Percentiles rank a stretch among this genome's conserved stretches.
Conservation (phyloP, 2,797 vertebrate genomes). For the Cetoscarus ocellatus region DNA sequence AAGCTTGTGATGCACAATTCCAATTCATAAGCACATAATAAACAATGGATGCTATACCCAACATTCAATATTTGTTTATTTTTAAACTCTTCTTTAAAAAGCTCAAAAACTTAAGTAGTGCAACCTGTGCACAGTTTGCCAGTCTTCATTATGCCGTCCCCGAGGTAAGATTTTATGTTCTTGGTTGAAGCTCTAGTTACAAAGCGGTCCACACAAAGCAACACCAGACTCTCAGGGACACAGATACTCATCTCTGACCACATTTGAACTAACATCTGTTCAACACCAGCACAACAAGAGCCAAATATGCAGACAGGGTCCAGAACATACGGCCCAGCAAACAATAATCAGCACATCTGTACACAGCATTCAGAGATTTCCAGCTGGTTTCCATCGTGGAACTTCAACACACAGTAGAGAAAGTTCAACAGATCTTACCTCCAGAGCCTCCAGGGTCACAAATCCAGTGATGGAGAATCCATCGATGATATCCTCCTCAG, state of each 20-base stretch:
- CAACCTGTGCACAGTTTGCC: no score
- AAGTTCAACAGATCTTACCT: conserved; percentile 85
- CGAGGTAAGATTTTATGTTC: no score
- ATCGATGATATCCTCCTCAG: conserved; percentile 97
- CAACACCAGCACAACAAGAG: conserved; percentile 63
- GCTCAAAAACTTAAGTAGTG: no score
- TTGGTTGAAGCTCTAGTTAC: no score
- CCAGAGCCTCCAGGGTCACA: conserved; percentile 93
- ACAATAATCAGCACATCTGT: conserved; percentile 52
- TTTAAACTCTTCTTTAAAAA: no score
- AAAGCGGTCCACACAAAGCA: conserved; percentile 17
- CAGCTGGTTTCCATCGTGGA: conserved; percentile 1
- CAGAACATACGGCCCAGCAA: conserved; percentile 35
- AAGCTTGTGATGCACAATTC: no score
- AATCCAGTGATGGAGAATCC: conserved; percentile 95
- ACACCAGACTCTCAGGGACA: conserved; percentile 47
- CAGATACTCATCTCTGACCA: conserved; percentile 71
- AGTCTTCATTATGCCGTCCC: no score
- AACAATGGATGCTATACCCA: no score
- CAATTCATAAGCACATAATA: no score
- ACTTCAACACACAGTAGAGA: conserved; percentile 10
- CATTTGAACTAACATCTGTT: conserved; percentile 18
- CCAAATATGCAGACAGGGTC: conserved; percentile 55
- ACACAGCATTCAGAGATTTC: conserved; percentile 34
- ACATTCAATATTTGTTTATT: no score